Base-by-base conservation (phyloP, 2,113 vertebrate species). In the Rhineura floridana region DNA sequence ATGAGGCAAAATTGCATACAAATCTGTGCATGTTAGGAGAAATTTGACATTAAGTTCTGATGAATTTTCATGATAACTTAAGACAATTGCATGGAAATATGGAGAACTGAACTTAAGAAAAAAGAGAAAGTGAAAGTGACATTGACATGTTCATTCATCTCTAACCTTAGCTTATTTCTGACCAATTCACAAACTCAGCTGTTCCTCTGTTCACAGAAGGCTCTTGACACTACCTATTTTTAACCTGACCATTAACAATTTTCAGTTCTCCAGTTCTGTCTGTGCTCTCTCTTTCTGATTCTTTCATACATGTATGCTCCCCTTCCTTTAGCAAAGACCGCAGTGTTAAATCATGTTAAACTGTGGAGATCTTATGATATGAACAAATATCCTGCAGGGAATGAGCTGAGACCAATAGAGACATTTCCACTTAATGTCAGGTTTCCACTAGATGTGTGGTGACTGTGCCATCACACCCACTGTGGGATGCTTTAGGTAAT, bases 401-500 rank as follows among this genome's bases (percentile, higher is more conserved):
- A 94, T 67, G 82, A 89, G 65, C 17, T 88, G 79, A 91, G 86
- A 70, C 62, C 89, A 91, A 89, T 65, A 84, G 88, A 91, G 89
- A 90, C 21, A 83, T 93, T 94, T 94, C 89, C 87, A 83, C 65
- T 84, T 90, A 77, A 90, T 90, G 48, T 84, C 77, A 90, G 83
- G 92, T 63, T 90, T 94, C 36, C 87, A 92, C 87, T 44, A 93
- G 87, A 88, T 89, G 80, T 65, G 93, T 91, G 90, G 70, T 84
- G 70, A 89, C 88, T 87, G 76, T 52, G 85, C 46, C 92, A 92
- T 93, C 88, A 93, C 87, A 92, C 33, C 59, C 88, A 79, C 92
- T 90, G 92, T 91, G 91, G 91, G 93, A 90, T 28, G 79, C 87
- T 87, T 46, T 87, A 90, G 73, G 69, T 95, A 95, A 95, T 93